Evolutionary conservation across 2,113 vertebrate species (phyloP).

Genomic region (Pithys albifrons): DNA sequence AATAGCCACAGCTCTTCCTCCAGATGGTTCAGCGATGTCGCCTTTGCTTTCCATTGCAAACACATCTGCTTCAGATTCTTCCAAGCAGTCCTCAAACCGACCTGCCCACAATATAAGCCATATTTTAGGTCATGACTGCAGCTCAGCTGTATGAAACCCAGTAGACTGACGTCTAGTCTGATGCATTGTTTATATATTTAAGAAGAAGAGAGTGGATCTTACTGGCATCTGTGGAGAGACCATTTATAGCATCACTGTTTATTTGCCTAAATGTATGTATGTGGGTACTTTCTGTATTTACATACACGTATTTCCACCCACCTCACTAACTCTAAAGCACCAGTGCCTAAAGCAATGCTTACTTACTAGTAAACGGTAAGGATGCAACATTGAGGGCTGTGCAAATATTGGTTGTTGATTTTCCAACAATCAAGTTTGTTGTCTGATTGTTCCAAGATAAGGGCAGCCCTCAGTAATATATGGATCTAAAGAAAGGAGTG

Average conservation of each 20-base stretch:
- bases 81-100: slow-evolving; percentile 93
- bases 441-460: not conserved
- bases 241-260: slow-evolving; percentile 27
- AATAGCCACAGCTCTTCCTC: slow-evolving; percentile 92
- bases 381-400: slow-evolving; percentile 44
- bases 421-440: slow-evolving; percentile 16
- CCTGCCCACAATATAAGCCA: slow-evolving; percentile 99
- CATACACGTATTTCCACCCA: slow-evolving; percentile 18
- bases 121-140: slow-evolving; percentile 97
- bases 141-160: slow-evolving; percentile 87
- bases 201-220: not conserved
- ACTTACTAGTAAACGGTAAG: slow-evolving; percentile 49
- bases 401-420: slow-evolving; percentile 59
- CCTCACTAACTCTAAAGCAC: slow-evolving; percentile 52
- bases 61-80: slow-evolving; percentile 89
- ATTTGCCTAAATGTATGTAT: slow-evolving; percentile 29
- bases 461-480: not conserved
- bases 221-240: not conserved
- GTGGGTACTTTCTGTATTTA: slow-evolving; percentile 18
- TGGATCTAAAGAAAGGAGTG: not conserved
- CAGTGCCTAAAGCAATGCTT: slow-evolving; percentile 67
- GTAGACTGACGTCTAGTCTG: not conserved
- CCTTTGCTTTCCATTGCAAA: slow-evolving; percentile 94
- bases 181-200: slow-evolving; percentile 17
- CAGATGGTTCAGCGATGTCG: slow-evolving; percentile 94